A percentile compares a stretch with the other conserved stretches of the same genome.
These are phyloP conservation scores for Danio choprae DNA, from an alignment of 2,797 vertebrate genomes.

Conservation along the genomic window DNA sequence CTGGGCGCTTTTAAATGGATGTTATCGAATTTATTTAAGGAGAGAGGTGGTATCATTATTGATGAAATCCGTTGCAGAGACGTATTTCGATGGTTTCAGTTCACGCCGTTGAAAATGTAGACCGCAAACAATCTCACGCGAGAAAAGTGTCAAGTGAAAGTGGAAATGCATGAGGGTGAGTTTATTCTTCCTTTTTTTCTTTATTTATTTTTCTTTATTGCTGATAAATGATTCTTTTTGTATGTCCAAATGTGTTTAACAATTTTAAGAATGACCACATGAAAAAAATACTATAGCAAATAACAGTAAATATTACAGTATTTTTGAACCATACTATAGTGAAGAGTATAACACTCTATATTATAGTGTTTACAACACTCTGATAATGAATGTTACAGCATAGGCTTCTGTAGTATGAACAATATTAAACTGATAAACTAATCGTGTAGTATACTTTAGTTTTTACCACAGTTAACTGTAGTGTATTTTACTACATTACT, in stretches of 20 bases:
- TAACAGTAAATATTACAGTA: too few species aligned
- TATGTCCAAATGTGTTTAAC: neutral
- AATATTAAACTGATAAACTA: too few species aligned
- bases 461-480: too few species aligned
- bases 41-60: neutral
- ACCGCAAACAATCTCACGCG: neutral
- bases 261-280: neutral
- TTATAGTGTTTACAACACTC: too few species aligned
- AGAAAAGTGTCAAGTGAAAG: constrained; percentile 4
- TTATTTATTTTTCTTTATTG: neutral
- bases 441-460: too few species aligned
- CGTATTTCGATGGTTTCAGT: neutral
- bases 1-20: neutral
- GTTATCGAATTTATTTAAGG: neutral
- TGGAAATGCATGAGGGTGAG: constrained; percentile 48
- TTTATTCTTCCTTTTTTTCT: neutral
- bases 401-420: too few species aligned
- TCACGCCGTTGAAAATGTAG: constrained; percentile 25
- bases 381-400: too few species aligned
- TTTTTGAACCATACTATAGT: too few species aligned
- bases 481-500: too few species aligned
- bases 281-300: too few species aligned
- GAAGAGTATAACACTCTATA: too few species aligned
- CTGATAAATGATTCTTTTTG: neutral
- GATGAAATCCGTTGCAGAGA: neutral